A percentile compares a stretch with the other conserved stretches of the same genome.
phyloP scores from a whole-genome alignment of 1,140 invertebrate species.

The Bombyx mandarina region DNA sequence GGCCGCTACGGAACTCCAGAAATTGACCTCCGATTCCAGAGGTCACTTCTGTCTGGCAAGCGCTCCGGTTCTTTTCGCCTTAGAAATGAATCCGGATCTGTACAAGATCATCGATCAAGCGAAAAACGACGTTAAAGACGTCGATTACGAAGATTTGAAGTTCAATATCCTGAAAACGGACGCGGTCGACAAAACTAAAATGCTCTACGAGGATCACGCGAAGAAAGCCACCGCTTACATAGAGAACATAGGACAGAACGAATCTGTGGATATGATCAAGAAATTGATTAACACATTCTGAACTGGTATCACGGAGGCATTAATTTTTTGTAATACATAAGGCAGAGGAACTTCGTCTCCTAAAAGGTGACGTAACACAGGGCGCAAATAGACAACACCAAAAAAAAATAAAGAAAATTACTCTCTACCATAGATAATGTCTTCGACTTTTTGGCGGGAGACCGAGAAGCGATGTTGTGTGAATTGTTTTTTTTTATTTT shows the following conservation, averaged over 20 bases:
- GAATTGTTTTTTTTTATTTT: too few relatives aligned
- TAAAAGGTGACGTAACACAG: neutral
- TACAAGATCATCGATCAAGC: conserved; percentile 79
- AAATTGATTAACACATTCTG: conserved; percentile 59
- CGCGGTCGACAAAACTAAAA: conserved; percentile 52
- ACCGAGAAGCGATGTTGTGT: too few relatives aligned
- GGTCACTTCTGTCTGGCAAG: conserved; percentile 77
- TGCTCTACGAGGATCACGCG: conserved; percentile 50
- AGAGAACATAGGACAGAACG: conserved; percentile 49
- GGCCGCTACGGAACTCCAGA: conserved; percentile 74
- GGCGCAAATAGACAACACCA: neutral
- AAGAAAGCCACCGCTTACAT: conserved; percentile 49
- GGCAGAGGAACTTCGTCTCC: neutral
- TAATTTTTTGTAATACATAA: neutral
- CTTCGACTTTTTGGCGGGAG: too few relatives aligned
- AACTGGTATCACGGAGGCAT: neutral
- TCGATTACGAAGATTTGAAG: conserved; percentile 80
- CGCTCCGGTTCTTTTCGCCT: conserved; percentile 84
- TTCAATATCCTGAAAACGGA: conserved; percentile 78
- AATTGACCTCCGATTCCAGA: conserved; percentile 54
- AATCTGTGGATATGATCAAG: conserved; percentile 58
- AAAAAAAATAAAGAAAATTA: neutral
- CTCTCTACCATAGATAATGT: neutral
- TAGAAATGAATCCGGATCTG: conserved; percentile 78
- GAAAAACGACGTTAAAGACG: conserved; percentile 75